Evolutionary conservation across 1,140 invertebrate genomes (phyloP), one percentile per base, ranked within the genome.

Genomic region (Capitella teleta): DNA sequence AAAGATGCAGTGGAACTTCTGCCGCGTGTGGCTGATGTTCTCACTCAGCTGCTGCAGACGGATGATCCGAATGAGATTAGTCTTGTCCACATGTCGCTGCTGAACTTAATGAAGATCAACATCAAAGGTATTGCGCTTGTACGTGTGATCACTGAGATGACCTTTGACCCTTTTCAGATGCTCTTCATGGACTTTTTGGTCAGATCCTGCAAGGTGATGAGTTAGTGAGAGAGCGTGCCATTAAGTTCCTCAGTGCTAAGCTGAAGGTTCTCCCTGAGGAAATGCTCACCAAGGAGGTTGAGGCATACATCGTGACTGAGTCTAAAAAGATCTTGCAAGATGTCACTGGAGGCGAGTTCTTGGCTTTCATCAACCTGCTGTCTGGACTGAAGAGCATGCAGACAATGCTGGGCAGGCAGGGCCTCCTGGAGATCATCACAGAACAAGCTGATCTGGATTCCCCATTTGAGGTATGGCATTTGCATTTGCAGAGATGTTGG

Each of bases 301-400:
- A 95, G 69, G 50, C 45, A 10, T 47, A 24, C 24, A 18, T 52
- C 21, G 46, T 52, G 19, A 32, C 79, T 38, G 85, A 93, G 68
- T 82, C 83, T 57, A 93, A 90, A 66, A 91, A 92, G 77, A 82
- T 71, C 43, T 53, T 76, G 44, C 56, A 66, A 49, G 85, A 89
- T 77, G 83, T 89, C 10, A 88, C 84, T 32, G 85, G 86, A 43
- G 87, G 92, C 58, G 91, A 96, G 72, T 94, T 94, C 74, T 82
- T 89, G 52, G 78, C 81, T 41, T 81, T 95, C 28, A 88, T 96
- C 82, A 83, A 83, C 18, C 78, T 92, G 47, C 74, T 96, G 53
- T 80, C 80, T 1, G 80, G 80, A 70, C 83, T 91, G 8, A 82
- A 82, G 68, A 76, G 88, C 37, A 83, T 85, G 40, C 83, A 82